Base-by-base conservation (phyloP, 2,888 invertebrate species). In the Idaea dimidiata region DNA sequence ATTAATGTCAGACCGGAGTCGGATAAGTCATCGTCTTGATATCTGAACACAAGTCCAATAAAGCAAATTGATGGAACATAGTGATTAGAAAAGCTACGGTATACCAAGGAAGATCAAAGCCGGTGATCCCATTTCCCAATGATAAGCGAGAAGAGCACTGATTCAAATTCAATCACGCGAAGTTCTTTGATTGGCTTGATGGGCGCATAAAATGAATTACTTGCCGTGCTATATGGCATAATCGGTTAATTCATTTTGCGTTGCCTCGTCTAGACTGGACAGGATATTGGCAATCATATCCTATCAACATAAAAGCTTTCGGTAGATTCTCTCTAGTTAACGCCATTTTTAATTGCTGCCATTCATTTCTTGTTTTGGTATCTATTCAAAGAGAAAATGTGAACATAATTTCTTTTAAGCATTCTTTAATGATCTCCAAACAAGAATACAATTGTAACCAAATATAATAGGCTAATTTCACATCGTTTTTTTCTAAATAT, bases 31-130 rank as follows among this genome's bases (percentile, higher is more conserved):
- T 43, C 43, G 8, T 8, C 10, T 43, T 43, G 6, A 43, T 43
- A 43, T 14, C 3, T 43, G 43, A 43, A 43, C 14, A 43, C 43
- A 43, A 32, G 43, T 43, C 43, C 10, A 43, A 14, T 14, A 43
- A 43, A 43, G 43, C 43, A 43, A 43, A 43, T 43, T 43, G 43
- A 43, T 43, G 43, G 71, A 75, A 63, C 67, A 67, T 71, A 69
- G 68, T 71, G 73, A 73, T 82, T 84, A 81, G 75, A 79, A 83
- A 82, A 83, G 78, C 76, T 76, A 83, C 84, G 79, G 77, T 73
- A 75, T 77, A 77, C 74, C 72, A 68, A 77, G 80, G 78, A 79
- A 79, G 81, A 74, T 78, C 69, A 78, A 76, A 77, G 63, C 75
- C 70, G 76, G 72, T 70, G 74, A 80, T 80, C 70, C 71, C 75